Percentiles rank a stretch among this genome's conserved stretches.
Conservation (phyloP, 2,888 invertebrate genomes). For the Seladonia tumulorum region DNA sequence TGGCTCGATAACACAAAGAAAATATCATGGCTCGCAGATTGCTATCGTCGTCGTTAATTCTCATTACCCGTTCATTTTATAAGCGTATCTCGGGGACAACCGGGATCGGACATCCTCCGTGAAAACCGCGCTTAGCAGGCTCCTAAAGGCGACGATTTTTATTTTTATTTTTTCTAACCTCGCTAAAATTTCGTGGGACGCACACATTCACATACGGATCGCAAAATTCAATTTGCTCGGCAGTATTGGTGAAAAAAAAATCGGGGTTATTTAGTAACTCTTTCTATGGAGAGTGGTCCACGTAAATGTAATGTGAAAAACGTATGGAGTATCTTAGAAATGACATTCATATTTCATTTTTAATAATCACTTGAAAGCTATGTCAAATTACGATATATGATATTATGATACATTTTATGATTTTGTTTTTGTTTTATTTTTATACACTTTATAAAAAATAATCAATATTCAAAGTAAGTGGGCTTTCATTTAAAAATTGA, state of each 20-base stretch:
- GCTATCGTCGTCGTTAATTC: slow-evolving; percentile 72
- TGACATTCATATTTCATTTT: too few species aligned
- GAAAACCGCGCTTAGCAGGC: slow-evolving; percentile 15
- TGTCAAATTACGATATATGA: too few species aligned
- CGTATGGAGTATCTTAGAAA: too few species aligned
- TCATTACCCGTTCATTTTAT: slow-evolving; percentile 73
- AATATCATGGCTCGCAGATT: slow-evolving; percentile 63
- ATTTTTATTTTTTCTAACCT: not conserved
- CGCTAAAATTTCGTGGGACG: not conserved
- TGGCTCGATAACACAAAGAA: slow-evolving; percentile 57
- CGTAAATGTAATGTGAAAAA: too few species aligned
- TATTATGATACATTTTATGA: too few species aligned
- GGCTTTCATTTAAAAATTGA: too few species aligned
- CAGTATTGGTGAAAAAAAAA: not conserved
- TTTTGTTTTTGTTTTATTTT: too few species aligned
- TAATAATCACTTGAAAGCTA: too few species aligned
- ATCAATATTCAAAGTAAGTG: too few species aligned
- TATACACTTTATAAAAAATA: too few species aligned
- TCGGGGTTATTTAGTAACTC: not conserved
- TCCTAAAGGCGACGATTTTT: slow-evolving; percentile 13
- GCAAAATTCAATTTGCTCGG: slow-evolving; percentile 14
- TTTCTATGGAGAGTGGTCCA: not conserved
- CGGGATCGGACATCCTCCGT: slow-evolving; percentile 31
- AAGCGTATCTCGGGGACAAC: slow-evolving; percentile 50
- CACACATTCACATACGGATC: not conserved